A percentile compares a stretch with the other conserved stretches of the same genome.
phyloP scores from a whole-genome alignment of 2,113 vertebrate species.

The Ivindomyrus marchei region DNA sequence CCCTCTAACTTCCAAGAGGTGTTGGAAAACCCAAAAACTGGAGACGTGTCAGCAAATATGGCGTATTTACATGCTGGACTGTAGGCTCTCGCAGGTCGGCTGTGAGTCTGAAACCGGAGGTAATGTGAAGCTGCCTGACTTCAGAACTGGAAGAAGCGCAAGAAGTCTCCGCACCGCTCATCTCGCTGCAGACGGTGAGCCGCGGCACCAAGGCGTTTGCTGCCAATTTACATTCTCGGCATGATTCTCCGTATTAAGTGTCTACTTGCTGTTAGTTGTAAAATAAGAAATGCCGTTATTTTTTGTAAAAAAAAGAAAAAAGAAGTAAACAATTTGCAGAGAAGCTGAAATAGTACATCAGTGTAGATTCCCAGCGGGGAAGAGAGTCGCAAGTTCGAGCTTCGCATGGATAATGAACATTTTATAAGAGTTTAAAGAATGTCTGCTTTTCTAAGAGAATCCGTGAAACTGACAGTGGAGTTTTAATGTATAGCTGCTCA shows the following conservation, averaged over 20 bases:
- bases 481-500: neutral
- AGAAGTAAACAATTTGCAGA: neutral
- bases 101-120: neutral
- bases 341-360: neutral
- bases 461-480: neutral
- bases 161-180: neutral
- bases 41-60: conserved; percentile 4
- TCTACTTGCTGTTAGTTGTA: neutral
- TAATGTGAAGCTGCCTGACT: neutral
- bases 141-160: neutral
- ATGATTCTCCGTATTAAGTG: neutral
- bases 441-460: neutral
- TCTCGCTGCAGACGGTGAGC: neutral
- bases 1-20: neutral
- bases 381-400: neutral
- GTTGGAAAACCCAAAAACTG: neutral
- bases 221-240: neutral
- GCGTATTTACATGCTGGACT: neutral
- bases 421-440: neutral
- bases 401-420: neutral
- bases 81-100: neutral
- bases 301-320: neutral
- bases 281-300: neutral
- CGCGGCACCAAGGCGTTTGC: neutral
- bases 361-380: neutral